Evolutionary conservation across 2,888 invertebrate genomes (phyloP).

Genomic region (Melipona beecheii): DNA sequence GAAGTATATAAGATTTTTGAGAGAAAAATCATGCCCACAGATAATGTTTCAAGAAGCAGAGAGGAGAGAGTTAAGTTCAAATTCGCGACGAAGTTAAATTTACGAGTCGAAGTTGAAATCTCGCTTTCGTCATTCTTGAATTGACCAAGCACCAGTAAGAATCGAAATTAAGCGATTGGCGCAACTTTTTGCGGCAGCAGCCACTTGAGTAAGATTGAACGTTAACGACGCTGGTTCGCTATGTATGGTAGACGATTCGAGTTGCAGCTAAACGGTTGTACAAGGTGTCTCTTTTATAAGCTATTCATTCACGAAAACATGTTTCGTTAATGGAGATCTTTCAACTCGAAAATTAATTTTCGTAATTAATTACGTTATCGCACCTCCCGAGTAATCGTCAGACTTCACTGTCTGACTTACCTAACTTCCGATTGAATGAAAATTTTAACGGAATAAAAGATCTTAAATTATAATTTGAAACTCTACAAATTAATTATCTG

Average conservation of each 20-base stretch:
- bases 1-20: background rate
- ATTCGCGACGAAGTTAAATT: background rate
- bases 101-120: background rate
- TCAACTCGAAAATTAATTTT: background rate
- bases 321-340: background rate
- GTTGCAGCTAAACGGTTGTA: background rate
- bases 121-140: background rate
- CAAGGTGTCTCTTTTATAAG: background rate
- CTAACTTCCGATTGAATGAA: no score
- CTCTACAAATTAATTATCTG: no score
- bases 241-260: conserved; percentile 31
- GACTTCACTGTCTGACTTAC: no score
- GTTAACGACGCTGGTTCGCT: conserved; percentile 28
- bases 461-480: no score
- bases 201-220: conserved; percentile 24
- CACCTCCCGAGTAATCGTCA: no score
- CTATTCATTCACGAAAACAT: background rate
- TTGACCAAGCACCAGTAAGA: background rate
- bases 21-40: background rate
- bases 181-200: conserved; percentile 2
- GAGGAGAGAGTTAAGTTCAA: background rate
- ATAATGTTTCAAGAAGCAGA: no score
- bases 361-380: no score
- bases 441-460: no score
- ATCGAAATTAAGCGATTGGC: conserved; percentile 34